Evolutionary conservation across 1,140 invertebrate genomes (phyloP).

Genomic region (Aradophagus sp.): DNA sequence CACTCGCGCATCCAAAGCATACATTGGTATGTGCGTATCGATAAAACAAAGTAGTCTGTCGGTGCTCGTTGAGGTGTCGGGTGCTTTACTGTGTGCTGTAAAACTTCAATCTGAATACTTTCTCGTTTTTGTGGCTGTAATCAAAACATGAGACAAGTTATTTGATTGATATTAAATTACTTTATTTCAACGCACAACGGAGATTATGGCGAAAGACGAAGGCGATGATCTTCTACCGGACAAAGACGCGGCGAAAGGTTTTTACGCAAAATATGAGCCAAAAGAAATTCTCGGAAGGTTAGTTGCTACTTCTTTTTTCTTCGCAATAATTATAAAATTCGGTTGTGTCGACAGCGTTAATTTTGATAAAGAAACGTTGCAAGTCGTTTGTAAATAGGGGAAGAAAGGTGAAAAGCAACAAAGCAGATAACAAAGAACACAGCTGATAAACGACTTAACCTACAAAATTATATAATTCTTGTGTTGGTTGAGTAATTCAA

Average conservation of each 20-base stretch:
- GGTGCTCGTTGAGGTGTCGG: slow-evolving; percentile 37
- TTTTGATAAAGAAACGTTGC: too few relatives aligned
- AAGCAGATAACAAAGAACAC: too few relatives aligned
- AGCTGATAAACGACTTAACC: too few relatives aligned
- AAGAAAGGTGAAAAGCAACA: too few relatives aligned
- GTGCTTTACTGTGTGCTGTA: slow-evolving; percentile 30
- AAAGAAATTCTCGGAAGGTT: slow-evolving; percentile 98
- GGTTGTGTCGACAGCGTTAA: too few relatives aligned
- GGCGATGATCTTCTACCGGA: slow-evolving; percentile 88
- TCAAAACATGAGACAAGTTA: slow-evolving; percentile 41
- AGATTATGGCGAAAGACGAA: slow-evolving; percentile 85
- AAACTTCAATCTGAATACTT: slow-evolving; percentile 19
- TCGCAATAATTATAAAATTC: background rate
- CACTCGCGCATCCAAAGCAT: too few relatives aligned
- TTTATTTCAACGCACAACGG: slow-evolving; percentile 4
- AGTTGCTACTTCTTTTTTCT: slow-evolving; percentile 10
- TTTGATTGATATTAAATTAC: slow-evolving; percentile 10
- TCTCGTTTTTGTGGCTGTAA: slow-evolving; percentile 4
- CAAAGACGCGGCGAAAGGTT: slow-evolving; percentile 92
- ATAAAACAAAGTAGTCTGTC: slow-evolving; percentile 2
- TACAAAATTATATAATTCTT: slow-evolving; percentile 55
- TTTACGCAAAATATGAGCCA: slow-evolving; percentile 98
- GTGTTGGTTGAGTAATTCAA: slow-evolving; percentile 46
- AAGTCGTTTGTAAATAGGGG: too few relatives aligned
- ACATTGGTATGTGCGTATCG: slow-evolving; percentile 4